A percentile compares a stretch with the other conserved stretches of the same genome.
Conservation (phyloP, 2,113 vertebrate genomes). For the Gopherus evgoodei region DNA sequence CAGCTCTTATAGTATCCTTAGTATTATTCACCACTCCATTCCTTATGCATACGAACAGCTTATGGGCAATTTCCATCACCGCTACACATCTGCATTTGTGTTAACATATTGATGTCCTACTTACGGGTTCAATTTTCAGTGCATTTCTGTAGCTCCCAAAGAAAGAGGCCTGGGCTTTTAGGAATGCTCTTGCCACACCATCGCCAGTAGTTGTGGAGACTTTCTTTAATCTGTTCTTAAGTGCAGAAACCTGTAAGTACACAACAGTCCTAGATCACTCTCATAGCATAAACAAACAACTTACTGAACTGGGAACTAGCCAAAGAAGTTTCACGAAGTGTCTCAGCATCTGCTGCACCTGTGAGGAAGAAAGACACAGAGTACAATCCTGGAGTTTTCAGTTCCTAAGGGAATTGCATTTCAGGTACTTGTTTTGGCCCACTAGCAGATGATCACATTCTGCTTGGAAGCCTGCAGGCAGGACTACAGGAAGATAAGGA, state of each 20-base stretch:
- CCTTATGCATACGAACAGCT: neutral
- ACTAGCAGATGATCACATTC: neutral
- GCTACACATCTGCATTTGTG: slow-evolving; percentile 13
- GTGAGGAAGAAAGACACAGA: slow-evolving; percentile 17
- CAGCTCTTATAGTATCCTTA: neutral
- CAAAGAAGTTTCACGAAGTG: neutral
- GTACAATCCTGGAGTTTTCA: neutral
- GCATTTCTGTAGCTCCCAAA: slow-evolving; percentile 97
- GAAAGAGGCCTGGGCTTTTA: slow-evolving; percentile 93
- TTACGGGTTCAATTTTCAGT: slow-evolving; percentile 93
- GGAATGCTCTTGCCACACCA: slow-evolving; percentile 93
- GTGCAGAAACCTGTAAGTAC: slow-evolving; percentile 87
- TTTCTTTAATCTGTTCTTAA: slow-evolving; percentile 96
- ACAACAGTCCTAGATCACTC: slow-evolving; percentile 37
- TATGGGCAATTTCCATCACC: neutral
- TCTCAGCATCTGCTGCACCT: neutral
- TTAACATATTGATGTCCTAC: slow-evolving; percentile 60
- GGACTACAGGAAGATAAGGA: neutral
- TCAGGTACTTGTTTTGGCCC: slow-evolving; percentile 20
- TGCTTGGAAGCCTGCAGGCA: slow-evolving; percentile 11
- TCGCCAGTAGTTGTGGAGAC: slow-evolving; percentile 94
- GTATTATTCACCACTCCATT: neutral
- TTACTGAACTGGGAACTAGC: neutral
- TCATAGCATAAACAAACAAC: neutral
- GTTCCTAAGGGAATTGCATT: slow-evolving; percentile 32